Base-by-base conservation (phyloP, 2,113 vertebrate species). In the Circaetus gallicus region DNA sequence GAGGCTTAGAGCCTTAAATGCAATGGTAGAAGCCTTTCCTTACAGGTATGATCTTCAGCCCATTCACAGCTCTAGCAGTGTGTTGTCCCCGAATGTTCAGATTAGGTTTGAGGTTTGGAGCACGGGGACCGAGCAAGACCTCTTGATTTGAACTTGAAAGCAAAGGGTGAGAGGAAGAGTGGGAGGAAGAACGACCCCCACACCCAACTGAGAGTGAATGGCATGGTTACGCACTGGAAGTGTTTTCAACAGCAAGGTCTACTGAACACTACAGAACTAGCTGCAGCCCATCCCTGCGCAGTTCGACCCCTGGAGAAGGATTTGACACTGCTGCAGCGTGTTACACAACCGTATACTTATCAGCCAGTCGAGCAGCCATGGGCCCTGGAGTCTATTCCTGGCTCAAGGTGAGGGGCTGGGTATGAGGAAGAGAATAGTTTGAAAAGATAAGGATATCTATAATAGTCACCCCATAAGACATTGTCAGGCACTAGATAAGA, bases 191-290 rank as follows among this genome's bases (percentile, higher is more conserved):
- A 40, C 3, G 6, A 71, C 11, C 9, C 14, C 25, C 63, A 63
- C 5, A 12, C 9, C 11, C 43, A 79, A 34, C 6, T 29, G 28
- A n/a, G 16, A 0, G 0, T 26, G 32, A 78, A 82, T 19, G 16
- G 3, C 28, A 10, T 36, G 40, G 26, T 42, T 72, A 16, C 11
- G 18, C 7, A 59, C 26, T 8, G 25, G 32, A 74, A 11, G 1
- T 26, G 19, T 36, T 89, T 69, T 71, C 18, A 82, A 50, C 22
- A 43, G 4, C 6, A 50, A 45, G 6, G 18, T 58, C 14, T 56
- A 21, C 63, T 58, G 28, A 89, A 26, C 7, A 16, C 7, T 29
- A 10, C 7, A 69, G 62, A 83, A 42, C 1, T 12, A 81, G 3
- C 53, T 74, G 38, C 49, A 59, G 58, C 16, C 53, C 32, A 25